Base-by-base conservation (phyloP, 2,113 vertebrate species). In the Percopsis transmontana region DNA sequence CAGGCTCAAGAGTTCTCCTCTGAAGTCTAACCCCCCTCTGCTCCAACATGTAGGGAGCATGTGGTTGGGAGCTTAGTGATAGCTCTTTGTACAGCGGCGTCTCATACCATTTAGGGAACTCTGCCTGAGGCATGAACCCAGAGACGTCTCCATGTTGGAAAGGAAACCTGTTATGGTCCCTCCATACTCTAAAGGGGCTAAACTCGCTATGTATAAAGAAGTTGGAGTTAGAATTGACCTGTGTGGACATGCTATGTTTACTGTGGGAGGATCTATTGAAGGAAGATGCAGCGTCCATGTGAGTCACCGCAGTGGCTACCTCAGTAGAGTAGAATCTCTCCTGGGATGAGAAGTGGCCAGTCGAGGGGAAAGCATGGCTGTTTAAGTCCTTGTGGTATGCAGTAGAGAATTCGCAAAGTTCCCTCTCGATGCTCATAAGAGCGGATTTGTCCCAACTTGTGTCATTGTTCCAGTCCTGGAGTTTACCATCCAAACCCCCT, bases 131-230 rank as follows among this genome's bases (percentile, higher is more conserved):
- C 76, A 86, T 64, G 20, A 79, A 65, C 57, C 91, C 87, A 23
- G 85, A 50, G 20, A 78, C 62, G 14, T 91, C 76, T 27, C 89
- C 86, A 2, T 87, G 90, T 54, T 92, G 88, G 2, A 85, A 84
- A 53, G 92, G 75, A 70, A 91, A 93, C 48, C 92, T 93, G 62
- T 94, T 94, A 72, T 95, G 93, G 68, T 93, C 88, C 5, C 92
- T 93, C 97, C 97, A 99, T 0, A 96, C 93, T 79, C 93, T 94
- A 77, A 99, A 99, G 40, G 97, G 96, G 80, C 97, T 99, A 9
- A 95, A 95, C 77, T 98, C 97, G 57, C 97, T 99, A 77, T 99
- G 97, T 59, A 97, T 95, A 80, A 99, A 99, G 81, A 90, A 88
- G 68, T 94, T 93, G 15, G 89, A 84, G 72, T 75, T 94, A 58